Base-by-base conservation (phyloP, 2,888 invertebrate genomes). In the Xestia rhomboidea region DNA sequence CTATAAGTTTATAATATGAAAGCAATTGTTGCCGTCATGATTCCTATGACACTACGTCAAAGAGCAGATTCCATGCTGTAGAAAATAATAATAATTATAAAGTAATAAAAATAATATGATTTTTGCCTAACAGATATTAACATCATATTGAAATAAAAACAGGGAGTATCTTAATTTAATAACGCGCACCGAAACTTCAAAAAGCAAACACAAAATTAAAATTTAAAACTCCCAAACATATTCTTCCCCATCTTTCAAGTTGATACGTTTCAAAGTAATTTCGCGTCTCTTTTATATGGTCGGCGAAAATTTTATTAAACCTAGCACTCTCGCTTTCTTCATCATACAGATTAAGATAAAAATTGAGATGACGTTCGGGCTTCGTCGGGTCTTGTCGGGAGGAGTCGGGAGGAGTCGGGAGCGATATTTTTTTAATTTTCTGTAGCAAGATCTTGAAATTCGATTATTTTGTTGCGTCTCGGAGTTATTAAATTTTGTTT, bases 361-460 rank as follows among this genome's bases (percentile, higher is more conserved):
- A 96, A 96, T 96, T 95, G 95, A 91, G 93, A 93, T 95, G 96
- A 96, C 96, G 96, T 94, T 90, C 90, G 87, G 89, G 91, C 91
- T 89, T 91, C 89, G 90, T 88, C 90, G 78, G 49, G 21, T 51
- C 51, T 41, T 64, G 54, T 78, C 82, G 77, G 62, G 60, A 34
- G 27, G 4, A 51, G 54, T 78, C 82, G 77, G 62, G 60, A 34
- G 27, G 4, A 51, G n/a, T 64, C 63, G 91, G 91, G 90, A 90
- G 92, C 93, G 89, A 92, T 95, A 94, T 95, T 95, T 96, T 96
- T 96, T 96, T 96, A 95, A 96, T 96, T 96, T 96, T 95, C 95
- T 92, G 93, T 93, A 95, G 95, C 95, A 93, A 92, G 92, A 93
- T 94, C 92, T 91, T 89, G 89, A 91, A 93, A 96, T 95, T 96